Evolutionary conservation across 2,797 vertebrate genomes (phyloP).

Genomic region (Paedocypris micromegethes): DNA sequence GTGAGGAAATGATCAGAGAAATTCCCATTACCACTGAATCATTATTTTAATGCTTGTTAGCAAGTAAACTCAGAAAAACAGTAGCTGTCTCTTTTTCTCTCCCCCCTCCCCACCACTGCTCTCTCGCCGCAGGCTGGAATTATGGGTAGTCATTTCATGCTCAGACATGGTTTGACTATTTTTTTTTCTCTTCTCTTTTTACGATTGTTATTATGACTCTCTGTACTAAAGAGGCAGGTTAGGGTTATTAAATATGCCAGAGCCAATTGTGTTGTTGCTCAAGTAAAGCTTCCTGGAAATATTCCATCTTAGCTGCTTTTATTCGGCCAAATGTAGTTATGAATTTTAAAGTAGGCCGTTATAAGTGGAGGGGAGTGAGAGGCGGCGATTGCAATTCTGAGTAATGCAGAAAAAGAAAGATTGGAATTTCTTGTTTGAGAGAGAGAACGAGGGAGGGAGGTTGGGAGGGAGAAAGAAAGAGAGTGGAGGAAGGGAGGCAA

Average conservation of each 20-base stretch:
- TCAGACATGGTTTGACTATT: slow-evolving; percentile 59
- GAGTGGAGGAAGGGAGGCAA: slow-evolving; percentile 16
- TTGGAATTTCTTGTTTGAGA: slow-evolving; percentile 71
- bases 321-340: slow-evolving; percentile 82
- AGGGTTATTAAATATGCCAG: slow-evolving; percentile 80
- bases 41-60: background rate
- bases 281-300: slow-evolving; percentile 79
- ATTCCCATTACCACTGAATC: too few relatives aligned
- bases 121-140: slow-evolving; percentile 63
- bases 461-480: slow-evolving; percentile 11
- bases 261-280: slow-evolving; percentile 77
- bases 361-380: slow-evolving; percentile 68
- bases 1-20: too few relatives aligned
- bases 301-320: slow-evolving; percentile 78
- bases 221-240: slow-evolving; percentile 72
- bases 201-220: slow-evolving; percentile 69
- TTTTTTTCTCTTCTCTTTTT: slow-evolving; percentile 43
- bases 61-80: slow-evolving; percentile 1
- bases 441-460: slow-evolving; percentile 30
- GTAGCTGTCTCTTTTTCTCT: slow-evolving; percentile 30
- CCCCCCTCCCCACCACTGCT: slow-evolving; percentile 35
- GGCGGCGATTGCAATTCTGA: slow-evolving; percentile 76
- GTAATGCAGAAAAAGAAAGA: slow-evolving; percentile 65
- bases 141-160: slow-evolving; percentile 71
- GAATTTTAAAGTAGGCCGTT: slow-evolving; percentile 81